Percentiles rank a stretch among this genome's conserved stretches.
phyloP scores from a whole-genome alignment of 2,113 vertebrate species.

The Nycticorax nycticorax region DNA sequence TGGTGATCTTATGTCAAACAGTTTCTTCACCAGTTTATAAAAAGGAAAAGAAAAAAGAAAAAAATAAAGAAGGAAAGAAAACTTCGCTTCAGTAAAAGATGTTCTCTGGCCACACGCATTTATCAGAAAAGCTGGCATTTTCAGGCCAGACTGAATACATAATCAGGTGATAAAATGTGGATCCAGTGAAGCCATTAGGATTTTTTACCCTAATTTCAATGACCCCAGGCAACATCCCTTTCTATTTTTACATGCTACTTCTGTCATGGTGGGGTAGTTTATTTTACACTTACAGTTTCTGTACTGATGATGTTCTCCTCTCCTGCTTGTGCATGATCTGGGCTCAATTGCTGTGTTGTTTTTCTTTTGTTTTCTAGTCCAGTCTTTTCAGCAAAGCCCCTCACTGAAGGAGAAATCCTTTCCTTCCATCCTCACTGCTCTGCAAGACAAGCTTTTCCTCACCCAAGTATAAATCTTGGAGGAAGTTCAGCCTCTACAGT shows the following conservation, averaged over 20 bases:
- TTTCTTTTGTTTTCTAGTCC: background rate
- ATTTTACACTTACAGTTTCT: fast-evolving
- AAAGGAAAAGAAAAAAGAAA: background rate
- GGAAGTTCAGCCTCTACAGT: background rate
- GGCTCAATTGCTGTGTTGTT: background rate
- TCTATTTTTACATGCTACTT: background rate
- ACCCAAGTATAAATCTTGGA: background rate
- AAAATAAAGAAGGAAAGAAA: too few relatives aligned
- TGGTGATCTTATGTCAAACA: background rate
- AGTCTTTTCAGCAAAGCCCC: background rate
- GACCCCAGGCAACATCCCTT: background rate
- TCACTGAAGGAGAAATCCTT: background rate
- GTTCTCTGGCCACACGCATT: background rate
- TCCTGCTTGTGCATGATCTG: background rate
- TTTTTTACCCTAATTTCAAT: background rate
- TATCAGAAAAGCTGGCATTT: background rate
- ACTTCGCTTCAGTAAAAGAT: background rate
- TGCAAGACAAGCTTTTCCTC: background rate
- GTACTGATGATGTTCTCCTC: background rate
- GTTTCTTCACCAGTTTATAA: background rate
- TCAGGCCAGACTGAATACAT: background rate
- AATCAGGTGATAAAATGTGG: background rate
- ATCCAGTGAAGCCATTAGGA: background rate
- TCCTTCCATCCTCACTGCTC: background rate
- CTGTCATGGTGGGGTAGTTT: background rate